These are phyloP conservation scores for Callipepla squamata DNA, from an alignment of 2,113 vertebrate species.

Conservation along the genomic window DNA sequence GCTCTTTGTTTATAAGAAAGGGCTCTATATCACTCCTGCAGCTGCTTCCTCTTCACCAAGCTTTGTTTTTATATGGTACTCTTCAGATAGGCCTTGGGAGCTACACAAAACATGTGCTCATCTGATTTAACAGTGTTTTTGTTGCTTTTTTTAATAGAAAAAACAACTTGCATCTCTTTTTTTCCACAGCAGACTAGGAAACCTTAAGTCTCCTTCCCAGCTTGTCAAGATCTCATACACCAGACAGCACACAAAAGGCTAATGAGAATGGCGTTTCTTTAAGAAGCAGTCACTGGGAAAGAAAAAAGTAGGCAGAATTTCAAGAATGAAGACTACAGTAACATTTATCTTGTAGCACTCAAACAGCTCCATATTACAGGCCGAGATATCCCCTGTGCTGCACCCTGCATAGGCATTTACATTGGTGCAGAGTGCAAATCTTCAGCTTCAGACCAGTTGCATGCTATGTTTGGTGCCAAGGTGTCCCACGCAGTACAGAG, in stretches of 20 bases:
- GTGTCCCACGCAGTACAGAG: background rate
- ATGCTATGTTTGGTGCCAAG: background rate
- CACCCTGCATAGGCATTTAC: background rate
- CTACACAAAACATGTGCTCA: slow-evolving; percentile 54
- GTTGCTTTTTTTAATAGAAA: background rate
- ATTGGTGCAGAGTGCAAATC: background rate
- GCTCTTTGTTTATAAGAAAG: slow-evolving; percentile 76
- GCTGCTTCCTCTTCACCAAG: slow-evolving; percentile 81
- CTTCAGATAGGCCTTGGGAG: slow-evolving; percentile 57
- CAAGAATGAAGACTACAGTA: background rate
- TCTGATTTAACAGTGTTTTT: background rate
- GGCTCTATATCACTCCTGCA: slow-evolving; percentile 72
- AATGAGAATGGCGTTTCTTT: background rate
- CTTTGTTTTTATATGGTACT: slow-evolving; percentile 58
- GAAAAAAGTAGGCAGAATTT: slow-evolving; percentile 1
- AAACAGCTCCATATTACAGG: background rate
- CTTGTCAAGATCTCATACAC: background rate
- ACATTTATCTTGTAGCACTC: background rate
- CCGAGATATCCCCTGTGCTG: background rate
- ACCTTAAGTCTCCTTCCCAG: background rate
- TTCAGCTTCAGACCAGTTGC: background rate
- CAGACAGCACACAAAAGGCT: slow-evolving; percentile 1
- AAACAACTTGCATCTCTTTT: background rate
- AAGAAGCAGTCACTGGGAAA: background rate
- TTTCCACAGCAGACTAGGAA: background rate